phyloP scores from a whole-genome alignment of 2,797 vertebrate species.

The Liasis olivaceus region DNA sequence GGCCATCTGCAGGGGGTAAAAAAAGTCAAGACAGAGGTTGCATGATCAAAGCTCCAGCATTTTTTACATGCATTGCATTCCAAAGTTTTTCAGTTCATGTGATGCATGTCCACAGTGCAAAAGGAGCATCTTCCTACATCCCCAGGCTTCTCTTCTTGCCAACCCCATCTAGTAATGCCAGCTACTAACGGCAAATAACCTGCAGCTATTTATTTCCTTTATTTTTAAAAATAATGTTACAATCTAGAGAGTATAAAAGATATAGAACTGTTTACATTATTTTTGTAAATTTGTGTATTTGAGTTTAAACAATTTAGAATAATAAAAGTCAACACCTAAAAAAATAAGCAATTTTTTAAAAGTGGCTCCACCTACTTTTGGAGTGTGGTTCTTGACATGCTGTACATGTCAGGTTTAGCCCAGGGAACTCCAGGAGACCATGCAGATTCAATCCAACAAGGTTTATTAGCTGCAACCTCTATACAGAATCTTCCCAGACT shows the following conservation, averaged over 20 bases:
- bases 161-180: background rate
- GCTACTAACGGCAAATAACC: background rate
- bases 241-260: background rate
- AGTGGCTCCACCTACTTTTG: background rate
- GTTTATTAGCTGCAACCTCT: too few relatives aligned
- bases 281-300: background rate
- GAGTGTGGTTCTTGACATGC: background rate
- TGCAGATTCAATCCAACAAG: too few relatives aligned
- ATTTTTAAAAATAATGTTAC: background rate
- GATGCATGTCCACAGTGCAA: background rate
- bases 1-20: background rate
- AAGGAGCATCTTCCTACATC: background rate
- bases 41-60: background rate
- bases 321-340: background rate
- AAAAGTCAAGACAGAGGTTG: background rate
- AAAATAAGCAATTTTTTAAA: background rate
- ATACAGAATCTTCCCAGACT: too few relatives aligned
- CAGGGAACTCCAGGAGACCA: too few relatives aligned
- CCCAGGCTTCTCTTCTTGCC: background rate
- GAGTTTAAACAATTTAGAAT: background rate
- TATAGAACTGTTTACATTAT: background rate
- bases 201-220: background rate
- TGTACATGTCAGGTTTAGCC: background rate
- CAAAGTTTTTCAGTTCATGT: background rate
- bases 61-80: background rate